phyloP scores from a whole-genome alignment of 2,113 vertebrate species.

The Nibea coibor region DNA sequence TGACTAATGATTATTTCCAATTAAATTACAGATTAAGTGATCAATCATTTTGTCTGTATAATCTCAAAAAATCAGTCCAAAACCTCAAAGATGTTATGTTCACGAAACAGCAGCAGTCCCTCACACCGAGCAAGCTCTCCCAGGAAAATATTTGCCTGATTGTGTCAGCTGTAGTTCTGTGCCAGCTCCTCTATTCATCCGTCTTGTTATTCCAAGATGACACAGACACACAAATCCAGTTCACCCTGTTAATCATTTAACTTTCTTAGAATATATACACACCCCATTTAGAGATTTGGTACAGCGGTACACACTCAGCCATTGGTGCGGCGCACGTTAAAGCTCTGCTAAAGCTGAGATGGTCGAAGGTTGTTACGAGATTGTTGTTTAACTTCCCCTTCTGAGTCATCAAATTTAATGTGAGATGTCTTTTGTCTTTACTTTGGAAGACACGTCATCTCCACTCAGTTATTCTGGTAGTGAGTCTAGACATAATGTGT shows the following conservation, averaged over 20 bases:
- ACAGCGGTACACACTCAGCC: not conserved
- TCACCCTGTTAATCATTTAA: constrained; percentile 1
- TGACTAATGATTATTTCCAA: not conserved
- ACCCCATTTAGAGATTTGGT: not conserved
- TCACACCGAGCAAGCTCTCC: not conserved
- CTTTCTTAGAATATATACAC: not conserved
- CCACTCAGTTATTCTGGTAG: not conserved
- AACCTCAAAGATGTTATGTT: not conserved
- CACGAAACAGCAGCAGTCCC: not conserved
- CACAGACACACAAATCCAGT: not conserved
- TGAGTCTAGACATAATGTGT: not conserved
- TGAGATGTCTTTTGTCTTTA: not conserved
- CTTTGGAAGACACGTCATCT: not conserved
- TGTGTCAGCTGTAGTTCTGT: not conserved
- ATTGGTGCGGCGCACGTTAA: not conserved
- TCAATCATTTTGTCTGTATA: too few species aligned
- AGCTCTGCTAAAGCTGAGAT: not conserved
- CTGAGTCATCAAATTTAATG: not conserved
- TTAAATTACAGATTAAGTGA: too few species aligned
- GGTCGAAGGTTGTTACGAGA: not conserved
- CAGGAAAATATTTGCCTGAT: not conserved
- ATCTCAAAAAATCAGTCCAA: not conserved
- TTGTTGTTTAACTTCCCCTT: not conserved
- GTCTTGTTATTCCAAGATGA: not conserved
- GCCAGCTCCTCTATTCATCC: not conserved